Evolutionary conservation across 1,140 invertebrate species (phyloP).

Genomic region (Colletes latitarsis): DNA sequence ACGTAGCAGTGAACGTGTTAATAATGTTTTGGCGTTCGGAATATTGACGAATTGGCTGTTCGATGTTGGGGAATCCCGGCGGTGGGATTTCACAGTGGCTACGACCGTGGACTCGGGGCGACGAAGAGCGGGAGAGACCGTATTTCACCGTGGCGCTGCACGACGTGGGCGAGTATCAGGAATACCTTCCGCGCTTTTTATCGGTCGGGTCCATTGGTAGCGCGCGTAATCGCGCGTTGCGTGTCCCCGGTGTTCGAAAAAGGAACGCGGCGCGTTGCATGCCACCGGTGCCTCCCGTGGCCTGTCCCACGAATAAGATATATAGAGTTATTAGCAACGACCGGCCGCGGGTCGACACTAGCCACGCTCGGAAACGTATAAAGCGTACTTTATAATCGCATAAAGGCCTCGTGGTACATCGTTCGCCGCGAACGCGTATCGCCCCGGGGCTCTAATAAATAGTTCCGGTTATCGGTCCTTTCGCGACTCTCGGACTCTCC

Average conservation of each 20-base stretch:
- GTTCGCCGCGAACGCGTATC: conserved; percentile 43
- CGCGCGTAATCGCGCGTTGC: conserved; percentile 31
- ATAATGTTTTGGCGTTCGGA: no score
- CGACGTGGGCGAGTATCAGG: conserved; percentile 47
- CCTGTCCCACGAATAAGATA: conserved; percentile 32
- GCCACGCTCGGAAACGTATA: conserved; percentile 44
- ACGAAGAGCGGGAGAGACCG: not conserved
- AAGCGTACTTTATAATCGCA: conserved; percentile 49
- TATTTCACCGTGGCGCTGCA: conserved; percentile 15
- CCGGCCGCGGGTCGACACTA: conserved; percentile 30
- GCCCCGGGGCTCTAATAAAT: conserved; percentile 66
- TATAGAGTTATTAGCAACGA: conserved; percentile 43
- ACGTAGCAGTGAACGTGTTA: no score
- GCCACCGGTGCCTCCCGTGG: conserved; percentile 5
- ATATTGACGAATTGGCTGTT: no score
- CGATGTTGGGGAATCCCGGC: no score
- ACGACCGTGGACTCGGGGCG: no score
- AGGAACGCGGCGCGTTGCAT: not conserved
- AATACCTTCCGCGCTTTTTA: conserved; percentile 52
- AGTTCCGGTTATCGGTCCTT: conserved; percentile 69
- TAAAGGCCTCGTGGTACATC: conserved; percentile 34
- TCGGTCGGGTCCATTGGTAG: conserved; percentile 2
- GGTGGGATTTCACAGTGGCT: no score
- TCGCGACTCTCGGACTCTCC: conserved; percentile 40
- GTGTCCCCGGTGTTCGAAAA: conserved; percentile 34